A percentile compares a stretch with the other conserved stretches of the same genome.
These are phyloP conservation scores for Lepilemur ruficaudatus DNA, from an alignment of 2,797 vertebrate species.

Conservation along the genomic window DNA sequence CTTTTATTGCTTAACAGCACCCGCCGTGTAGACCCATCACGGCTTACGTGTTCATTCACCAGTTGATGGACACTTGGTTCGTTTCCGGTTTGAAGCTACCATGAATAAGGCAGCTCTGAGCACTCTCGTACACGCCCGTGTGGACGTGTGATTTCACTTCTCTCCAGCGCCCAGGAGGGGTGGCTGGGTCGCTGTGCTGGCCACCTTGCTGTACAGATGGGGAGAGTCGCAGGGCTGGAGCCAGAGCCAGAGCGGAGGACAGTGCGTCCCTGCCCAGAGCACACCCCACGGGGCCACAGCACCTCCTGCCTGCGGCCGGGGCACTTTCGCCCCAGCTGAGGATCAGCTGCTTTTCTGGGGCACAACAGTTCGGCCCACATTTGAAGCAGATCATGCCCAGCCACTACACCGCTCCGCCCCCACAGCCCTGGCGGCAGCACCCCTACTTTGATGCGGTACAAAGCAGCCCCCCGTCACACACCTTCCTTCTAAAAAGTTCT, in stretches of 20 bases:
- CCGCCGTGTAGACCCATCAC: fast-evolving
- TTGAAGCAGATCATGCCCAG: neutral
- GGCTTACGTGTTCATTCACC: neutral
- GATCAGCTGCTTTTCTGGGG: neutral
- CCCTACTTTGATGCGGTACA: neutral
- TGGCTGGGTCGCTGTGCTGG: neutral
- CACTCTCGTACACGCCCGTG: neutral
- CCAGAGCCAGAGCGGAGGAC: neutral
- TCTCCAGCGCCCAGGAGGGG: neutral
- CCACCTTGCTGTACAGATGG: neutral
- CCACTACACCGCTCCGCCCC: neutral
- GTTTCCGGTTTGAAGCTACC: neutral
- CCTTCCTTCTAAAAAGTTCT: neutral
- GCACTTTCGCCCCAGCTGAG: neutral
- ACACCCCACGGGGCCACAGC: neutral
- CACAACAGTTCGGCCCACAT: neutral
- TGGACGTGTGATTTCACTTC: neutral
- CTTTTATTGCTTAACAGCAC: neutral
- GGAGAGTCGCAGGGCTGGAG: neutral
- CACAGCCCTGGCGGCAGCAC: neutral
- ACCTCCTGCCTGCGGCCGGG: neutral
- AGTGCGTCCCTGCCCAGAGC: neutral
- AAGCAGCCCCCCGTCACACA: neutral
- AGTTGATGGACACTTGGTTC: neutral
- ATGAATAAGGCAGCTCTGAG: neutral